These are phyloP conservation scores for Cephalotes varians DNA, from an alignment of 2,888 invertebrate genomes.

Conservation along the genomic window DNA sequence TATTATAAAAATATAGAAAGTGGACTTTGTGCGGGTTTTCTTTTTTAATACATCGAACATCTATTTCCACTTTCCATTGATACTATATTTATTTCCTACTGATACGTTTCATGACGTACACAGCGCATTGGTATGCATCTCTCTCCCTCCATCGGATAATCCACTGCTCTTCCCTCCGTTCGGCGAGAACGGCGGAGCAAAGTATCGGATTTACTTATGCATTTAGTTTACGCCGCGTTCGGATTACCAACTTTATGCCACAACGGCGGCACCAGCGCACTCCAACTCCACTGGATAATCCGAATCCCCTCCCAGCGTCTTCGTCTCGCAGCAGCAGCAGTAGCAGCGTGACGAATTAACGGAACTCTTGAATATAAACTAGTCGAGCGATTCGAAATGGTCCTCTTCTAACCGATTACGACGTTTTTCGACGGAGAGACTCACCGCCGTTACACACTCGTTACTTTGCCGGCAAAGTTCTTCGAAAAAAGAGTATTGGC, in stretches of 20 bases:
- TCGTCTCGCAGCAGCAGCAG: slow-evolving; percentile 30
- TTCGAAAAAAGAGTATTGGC: slow-evolving; percentile 9
- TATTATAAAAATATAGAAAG: background rate
- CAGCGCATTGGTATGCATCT: background rate
- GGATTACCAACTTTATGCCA: slow-evolving; percentile 69
- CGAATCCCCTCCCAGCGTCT: slow-evolving; percentile 58
- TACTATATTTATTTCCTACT: background rate
- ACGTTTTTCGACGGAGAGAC: slow-evolving; percentile 23
- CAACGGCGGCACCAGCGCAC: slow-evolving; percentile 45
- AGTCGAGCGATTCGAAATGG: slow-evolving; percentile 51
- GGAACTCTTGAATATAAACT: slow-evolving; percentile 67
- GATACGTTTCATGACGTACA: background rate
- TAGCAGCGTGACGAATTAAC: slow-evolving; percentile 69
- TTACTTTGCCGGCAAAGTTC: slow-evolving; percentile 25
- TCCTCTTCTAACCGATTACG: slow-evolving; percentile 35
- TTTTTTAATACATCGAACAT: background rate
- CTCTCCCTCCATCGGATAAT: slow-evolving; percentile 14
- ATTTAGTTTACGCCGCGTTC: slow-evolving; percentile 71
- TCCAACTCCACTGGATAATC: slow-evolving; percentile 56
- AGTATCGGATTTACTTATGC: slow-evolving; percentile 77
- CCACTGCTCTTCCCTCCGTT: slow-evolving; percentile 14
- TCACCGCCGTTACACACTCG: slow-evolving; percentile 25
- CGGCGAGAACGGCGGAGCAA: slow-evolving; percentile 53
- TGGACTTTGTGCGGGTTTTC: background rate
- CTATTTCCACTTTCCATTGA: background rate